These are phyloP conservation scores for Rhinoraja longicauda DNA, from an alignment of 2,797 vertebrate species.

Conservation along the genomic window DNA sequence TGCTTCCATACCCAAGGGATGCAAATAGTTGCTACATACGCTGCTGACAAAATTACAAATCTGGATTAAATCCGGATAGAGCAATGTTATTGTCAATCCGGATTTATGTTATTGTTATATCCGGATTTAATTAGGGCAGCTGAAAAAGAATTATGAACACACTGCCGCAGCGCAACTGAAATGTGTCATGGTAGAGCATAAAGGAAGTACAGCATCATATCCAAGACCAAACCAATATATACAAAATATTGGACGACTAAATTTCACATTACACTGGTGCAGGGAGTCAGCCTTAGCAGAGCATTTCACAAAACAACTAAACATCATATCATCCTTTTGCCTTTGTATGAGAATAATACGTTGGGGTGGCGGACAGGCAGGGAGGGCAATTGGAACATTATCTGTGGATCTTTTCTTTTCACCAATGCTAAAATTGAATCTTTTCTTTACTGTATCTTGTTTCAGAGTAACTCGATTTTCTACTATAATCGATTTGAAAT, in stretches of 20 bases:
- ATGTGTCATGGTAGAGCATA: neutral
- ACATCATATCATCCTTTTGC: neutral
- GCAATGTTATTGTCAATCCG: too few relatives aligned
- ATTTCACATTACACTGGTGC: neutral
- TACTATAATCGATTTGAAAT: neutral
- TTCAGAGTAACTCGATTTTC: neutral
- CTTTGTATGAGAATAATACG: neutral
- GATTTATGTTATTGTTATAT: neutral
- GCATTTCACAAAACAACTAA: neutral
- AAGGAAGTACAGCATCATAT: neutral
- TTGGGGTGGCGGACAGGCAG: too few relatives aligned
- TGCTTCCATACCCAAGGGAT: too few relatives aligned
- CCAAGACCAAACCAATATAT: neutral
- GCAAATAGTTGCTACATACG: too few relatives aligned
- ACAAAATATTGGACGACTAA: neutral
- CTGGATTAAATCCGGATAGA: too few relatives aligned
- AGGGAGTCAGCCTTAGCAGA: neutral
- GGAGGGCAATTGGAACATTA: neutral
- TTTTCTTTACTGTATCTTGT: neutral
- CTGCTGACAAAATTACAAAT: too few relatives aligned
- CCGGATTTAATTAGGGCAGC: neutral
- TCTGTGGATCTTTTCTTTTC: neutral
- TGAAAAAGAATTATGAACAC: neutral
- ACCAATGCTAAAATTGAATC: neutral
- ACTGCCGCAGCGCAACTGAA: neutral